Evolutionary conservation across 2,888 invertebrate genomes (phyloP), one percentile per base, ranked within the genome.

Genomic region (Petrolisthes manimaculis): DNA sequence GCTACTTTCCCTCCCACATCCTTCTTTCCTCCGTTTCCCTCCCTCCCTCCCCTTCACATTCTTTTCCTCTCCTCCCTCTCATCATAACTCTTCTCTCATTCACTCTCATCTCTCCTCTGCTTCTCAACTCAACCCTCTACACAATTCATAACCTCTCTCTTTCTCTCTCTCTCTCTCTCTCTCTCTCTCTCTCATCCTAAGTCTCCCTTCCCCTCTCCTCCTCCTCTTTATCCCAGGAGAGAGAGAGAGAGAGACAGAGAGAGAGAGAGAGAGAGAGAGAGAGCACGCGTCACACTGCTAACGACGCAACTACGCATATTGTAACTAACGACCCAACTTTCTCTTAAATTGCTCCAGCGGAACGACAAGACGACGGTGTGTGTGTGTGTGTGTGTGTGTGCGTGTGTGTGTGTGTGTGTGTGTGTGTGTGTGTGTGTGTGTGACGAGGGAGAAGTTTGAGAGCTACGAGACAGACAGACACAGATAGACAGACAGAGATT

Each of bases 281-380:
- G 61, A 61, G 82, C 82, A 82, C 82, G 82, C 82, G 67, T 69
- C 82, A 53, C 82, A 37, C 51, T 67, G 82, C 82, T 82, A 82
- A 82, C 82, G 82, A 82, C 82, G 67, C 82, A 82, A 82, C 82
- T 82, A 82, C 82, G 82, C 82, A 82, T 82, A 82, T 82, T 82
- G 82, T 82, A 82, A 82, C 82, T 82, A 82, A 82, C 82, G 82
- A 55, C 82, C 61, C 67, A 82, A 82, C 82, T 82, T 82, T 82
- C 82, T 82, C 82, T 82, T 82, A 82, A 82, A 82, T 82, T 82
- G 69, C 82, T 82, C 82, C 69, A 37, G 67, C 67, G 82, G 82
- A 82, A 82, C 82, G 67, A 69, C 69, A 55, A 82, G 82, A 67
- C 82, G n/a, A 53, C 37, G 82, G 9, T 61, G 61, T 61, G 71